Base-by-base conservation (phyloP, 1,140 invertebrate genomes). In the Zaprionus capensis region DNA sequence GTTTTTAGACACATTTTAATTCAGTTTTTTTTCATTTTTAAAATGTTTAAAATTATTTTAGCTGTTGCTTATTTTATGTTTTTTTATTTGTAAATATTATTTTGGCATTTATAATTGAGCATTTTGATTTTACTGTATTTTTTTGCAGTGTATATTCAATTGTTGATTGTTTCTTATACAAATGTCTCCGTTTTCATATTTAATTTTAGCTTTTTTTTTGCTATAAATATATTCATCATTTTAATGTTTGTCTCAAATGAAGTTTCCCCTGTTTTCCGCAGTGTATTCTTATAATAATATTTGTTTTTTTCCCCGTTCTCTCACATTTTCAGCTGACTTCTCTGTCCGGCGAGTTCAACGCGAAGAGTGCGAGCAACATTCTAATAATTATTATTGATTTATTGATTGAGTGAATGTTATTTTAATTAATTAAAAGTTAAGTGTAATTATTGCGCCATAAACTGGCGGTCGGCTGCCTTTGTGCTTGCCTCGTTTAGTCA, bases 381-480 rank as follows among this genome's bases (percentile, higher is more conserved):
- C 67, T 76, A 59, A 84, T 84, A 74, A 85, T 88, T 78, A 81
- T 90, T 71, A 71, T 66, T 63, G 80, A 82, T 22, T 51, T 22
- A 51, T 51, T 24, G 46, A 51, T 17, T 82, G 87, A 82, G 59
- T 68, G 64, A 74, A 86, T 81, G 85, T 82, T 81, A 70, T 85
- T 85, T 90, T 80, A 84, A 88, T 90, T 88, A 81, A 90, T 90
- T 88, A 78, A 88, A 81, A 81, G 46, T 88, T 90, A 84, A 84
- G 83, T 88, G 81, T 90, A 84, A 84, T 88, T 46, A 34, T 78
- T 55, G 70, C 44, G 34, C 44, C 68, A 81, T 83, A 81, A 78
- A 80, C 26, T 70, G 57, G 41, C 66, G 55, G 68, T 55, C 69
- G 74, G 70, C 31, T 26, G 41, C 69, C 68, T 57, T 76, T 66